Base-by-base conservation (phyloP, 2,113 vertebrate genomes). In the Datnioides undecimradiatus region DNA sequence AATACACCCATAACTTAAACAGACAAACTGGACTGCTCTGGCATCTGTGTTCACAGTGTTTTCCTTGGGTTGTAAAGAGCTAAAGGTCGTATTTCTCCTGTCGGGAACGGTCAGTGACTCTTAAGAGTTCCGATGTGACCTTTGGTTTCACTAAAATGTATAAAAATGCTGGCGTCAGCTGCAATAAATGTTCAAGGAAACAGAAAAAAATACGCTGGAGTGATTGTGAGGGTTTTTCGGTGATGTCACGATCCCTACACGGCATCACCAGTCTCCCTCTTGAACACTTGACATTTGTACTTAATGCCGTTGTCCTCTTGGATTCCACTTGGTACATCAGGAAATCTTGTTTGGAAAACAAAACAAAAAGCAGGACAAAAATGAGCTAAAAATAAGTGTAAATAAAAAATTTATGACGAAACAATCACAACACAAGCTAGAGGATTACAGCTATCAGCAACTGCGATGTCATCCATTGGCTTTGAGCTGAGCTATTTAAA, bases 261-360 rank as follows among this genome's bases (percentile, higher is more conserved):
- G 0, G 12, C 1, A 3, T 85, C 64, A 21, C 8, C 29, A 0
- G 33, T 58, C 46, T 82, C 68, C 84, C 66, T 95, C 89, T 93
- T 95, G 85, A 93, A 96, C 5, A 96, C 94, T 80, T 95, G 91
- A 77, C 86, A 95, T 85, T 91, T 90, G 76, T 93, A 96, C 66
- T 88, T 90, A 6, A 96, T 88, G 34, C 94, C 93, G 1, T 94
- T 93, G 76, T 96, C 95, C 84, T 96, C 95, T 83, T 95, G 95
- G 85, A 95, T 90, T 63, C 77, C 93, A 76, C 75, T 63, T 1
- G 94, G 93, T 1, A 96, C 92, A n/a, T 87, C 90, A 12, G 92
- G 92, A 88, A 94, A 95, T 8, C 95, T 96, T 14, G 31, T 27
- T 60, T 52, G 66, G 38, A 77, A 78, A 58, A 34, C 17, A 48